Evolutionary conservation across 2,888 invertebrate species (phyloP).

Genomic region (Oxyteleia sp.): DNA sequence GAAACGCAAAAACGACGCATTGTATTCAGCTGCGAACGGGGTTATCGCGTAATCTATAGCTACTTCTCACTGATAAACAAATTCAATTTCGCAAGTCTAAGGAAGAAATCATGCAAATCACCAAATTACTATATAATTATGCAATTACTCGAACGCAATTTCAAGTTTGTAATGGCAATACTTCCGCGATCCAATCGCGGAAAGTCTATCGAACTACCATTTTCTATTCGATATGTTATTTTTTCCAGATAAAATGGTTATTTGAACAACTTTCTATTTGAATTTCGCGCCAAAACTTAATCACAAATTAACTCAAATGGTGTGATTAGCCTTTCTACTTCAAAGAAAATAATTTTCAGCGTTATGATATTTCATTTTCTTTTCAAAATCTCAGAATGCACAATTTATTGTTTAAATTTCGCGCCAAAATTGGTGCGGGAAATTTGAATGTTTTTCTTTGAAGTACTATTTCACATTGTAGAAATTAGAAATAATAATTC

Average conservation of each 20-base stretch:
- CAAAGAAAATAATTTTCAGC: too few relatives aligned
- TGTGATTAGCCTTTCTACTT: too few relatives aligned
- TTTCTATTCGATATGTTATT: constrained; percentile 26
- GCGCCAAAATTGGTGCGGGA: neutral
- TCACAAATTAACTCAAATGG: too few relatives aligned
- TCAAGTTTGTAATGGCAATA: constrained; percentile 20
- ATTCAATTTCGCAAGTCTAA: constrained; percentile 42
- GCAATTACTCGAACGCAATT: constrained; percentile 41
- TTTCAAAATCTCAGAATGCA: too few relatives aligned
- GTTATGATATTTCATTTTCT: too few relatives aligned
- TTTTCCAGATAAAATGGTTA: neutral
- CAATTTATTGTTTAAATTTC: neutral
- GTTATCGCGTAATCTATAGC: constrained; percentile 57
- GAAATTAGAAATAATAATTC: neutral
- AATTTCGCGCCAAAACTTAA: constrained; percentile 8
- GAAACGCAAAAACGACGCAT: constrained; percentile 46
- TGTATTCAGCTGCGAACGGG: constrained; percentile 60
- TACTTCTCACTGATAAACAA: constrained; percentile 50
- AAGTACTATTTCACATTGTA: neutral
- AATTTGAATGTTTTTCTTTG: neutral
- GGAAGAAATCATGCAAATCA: constrained; percentile 57
- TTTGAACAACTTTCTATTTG: constrained; percentile 12
- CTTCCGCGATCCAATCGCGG: too few relatives aligned
- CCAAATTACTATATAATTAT: constrained; percentile 59
- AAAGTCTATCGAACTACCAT: constrained; percentile 16